Evolutionary conservation across 2,113 vertebrate genomes (phyloP).

Genomic region (Cheilinus undulatus): DNA sequence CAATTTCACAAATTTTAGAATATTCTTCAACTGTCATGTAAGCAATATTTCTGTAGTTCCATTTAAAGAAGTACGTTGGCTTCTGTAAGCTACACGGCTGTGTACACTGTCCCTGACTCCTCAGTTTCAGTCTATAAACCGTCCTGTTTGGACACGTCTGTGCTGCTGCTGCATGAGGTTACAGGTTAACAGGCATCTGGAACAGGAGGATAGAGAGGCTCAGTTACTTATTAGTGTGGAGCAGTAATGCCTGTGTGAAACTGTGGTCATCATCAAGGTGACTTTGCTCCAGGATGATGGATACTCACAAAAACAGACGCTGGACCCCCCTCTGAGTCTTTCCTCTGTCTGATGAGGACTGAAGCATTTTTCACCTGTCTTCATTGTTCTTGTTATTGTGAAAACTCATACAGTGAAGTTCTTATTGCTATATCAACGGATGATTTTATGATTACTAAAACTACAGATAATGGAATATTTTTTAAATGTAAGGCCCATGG

Average conservation of each 20-base stretch:
- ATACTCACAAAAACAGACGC: slow-evolving; percentile 18
- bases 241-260: neutral
- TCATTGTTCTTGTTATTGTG: neutral
- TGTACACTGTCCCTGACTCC: slow-evolving; percentile 27
- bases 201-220: slow-evolving; percentile 23
- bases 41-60: slow-evolving; percentile 10
- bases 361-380: neutral
- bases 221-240: slow-evolving; percentile 42
- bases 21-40: too few species aligned
- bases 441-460: too few species aligned
- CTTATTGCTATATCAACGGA: too few species aligned
- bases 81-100: slow-evolving; percentile 21
- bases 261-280: slow-evolving; percentile 49
- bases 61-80: slow-evolving; percentile 4
- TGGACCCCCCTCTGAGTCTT: slow-evolving; percentile 2
- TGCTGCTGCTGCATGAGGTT: slow-evolving; percentile 44
- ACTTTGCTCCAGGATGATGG: slow-evolving; percentile 49
- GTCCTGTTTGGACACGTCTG: slow-evolving; percentile 64
- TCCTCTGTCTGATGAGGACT: neutral
- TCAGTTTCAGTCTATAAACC: slow-evolving; percentile 35
- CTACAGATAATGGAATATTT: too few species aligned
- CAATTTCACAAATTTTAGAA: too few species aligned
- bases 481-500: too few species aligned
- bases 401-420: too few species aligned
- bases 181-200: slow-evolving; percentile 68